Evolutionary conservation across 1,140 invertebrate species (phyloP), one percentile per base, ranked within the genome.

Genomic region (Grapholita molesta): DNA sequence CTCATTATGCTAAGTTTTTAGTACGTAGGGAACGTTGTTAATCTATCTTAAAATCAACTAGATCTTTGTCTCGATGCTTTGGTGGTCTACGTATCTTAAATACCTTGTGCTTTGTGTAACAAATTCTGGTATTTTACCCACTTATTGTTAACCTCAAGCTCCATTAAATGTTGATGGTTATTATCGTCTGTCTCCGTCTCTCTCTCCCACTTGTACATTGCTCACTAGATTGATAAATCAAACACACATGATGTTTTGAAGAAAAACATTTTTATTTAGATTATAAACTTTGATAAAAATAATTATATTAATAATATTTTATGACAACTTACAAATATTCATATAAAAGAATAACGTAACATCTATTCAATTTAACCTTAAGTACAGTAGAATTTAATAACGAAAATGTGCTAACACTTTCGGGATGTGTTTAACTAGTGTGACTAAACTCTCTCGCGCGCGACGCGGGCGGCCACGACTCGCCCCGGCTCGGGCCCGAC

Each of bases 251-350:
- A 82, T 84, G 85, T 89, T 89, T 91, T 90, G 85, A 89, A 91
- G 89, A 88, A 90, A 91, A 91, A 90, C 86, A 86, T 90, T 91
- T 91, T 91, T 90, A 91, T 91, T 91, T 91, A 91, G 89, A 91
- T 91, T 90, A 91, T 91, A 91, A 91, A 91, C 89, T 91, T 91
- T 91, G 89, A 91, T 91, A 91, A 90, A 91, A 91, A 90, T 90
- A 90, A 91, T 90, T 91, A 91, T 91, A 91, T 90, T 91, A 91
- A 89, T 89, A 90, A 91, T 91, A 91, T 88, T 90, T 90, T 90
- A 91, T 90, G 89, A 88, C 88, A 89, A 91, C 88, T 90, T 91
- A 91, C 88, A 90, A 91, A 91, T 91, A 91, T 86, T 89, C 81
- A 89, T 90, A 88, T 91, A 91, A 90, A 90, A 91, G 84, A 86